These are phyloP conservation scores for Neotragus pygmaeus DNA, from an alignment of 2,113 vertebrate genomes.

Conservation along the genomic window DNA sequence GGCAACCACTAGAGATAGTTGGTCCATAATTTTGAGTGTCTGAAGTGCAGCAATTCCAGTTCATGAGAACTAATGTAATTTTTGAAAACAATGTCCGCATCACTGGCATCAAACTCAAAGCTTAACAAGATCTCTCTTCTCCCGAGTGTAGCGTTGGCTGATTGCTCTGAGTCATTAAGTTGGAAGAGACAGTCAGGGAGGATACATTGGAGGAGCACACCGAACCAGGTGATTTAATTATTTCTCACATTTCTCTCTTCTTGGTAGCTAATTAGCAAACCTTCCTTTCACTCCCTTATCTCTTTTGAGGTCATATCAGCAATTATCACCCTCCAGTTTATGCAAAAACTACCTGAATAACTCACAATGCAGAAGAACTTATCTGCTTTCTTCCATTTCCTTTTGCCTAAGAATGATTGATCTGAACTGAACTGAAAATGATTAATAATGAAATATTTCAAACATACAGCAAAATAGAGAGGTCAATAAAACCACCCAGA, in stretches of 20 bases:
- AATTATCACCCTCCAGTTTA: background rate
- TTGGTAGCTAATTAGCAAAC: conserved; percentile 44
- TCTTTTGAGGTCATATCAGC: conserved; percentile 57
- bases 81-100: background rate
- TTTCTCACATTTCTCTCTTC: conserved; percentile 12
- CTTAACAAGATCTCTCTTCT: background rate
- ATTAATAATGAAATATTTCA: conserved; percentile 28
- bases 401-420: conserved; percentile 2
- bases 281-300: background rate
- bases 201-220: background rate
- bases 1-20: background rate
- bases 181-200: background rate
- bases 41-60: background rate
- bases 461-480: background rate
- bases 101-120: background rate
- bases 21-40: background rate
- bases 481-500: conserved; percentile 25
- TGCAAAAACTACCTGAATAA: conserved; percentile 21
- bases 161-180: background rate
- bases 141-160: background rate
- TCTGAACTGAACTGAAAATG: too few species aligned
- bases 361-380: background rate
- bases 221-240: background rate
- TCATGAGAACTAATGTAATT: background rate
- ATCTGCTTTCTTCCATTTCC: conserved; percentile 4